Conservation (phyloP, 1,140 invertebrate species). For the Hirudo medicinalis region DNA sequence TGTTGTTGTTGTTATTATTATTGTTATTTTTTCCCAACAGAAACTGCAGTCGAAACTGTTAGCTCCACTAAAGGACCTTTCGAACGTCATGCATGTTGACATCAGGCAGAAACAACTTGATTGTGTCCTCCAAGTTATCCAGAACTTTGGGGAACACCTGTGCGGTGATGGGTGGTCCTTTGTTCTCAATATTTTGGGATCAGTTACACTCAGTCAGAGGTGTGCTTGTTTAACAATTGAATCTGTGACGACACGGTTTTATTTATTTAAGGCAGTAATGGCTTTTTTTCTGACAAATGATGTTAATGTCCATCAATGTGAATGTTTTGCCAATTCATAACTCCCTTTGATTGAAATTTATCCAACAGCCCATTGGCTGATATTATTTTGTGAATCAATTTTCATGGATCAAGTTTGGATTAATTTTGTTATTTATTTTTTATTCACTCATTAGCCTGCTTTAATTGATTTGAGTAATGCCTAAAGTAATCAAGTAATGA, state of each 20-base stretch:
- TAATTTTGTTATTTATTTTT: too few relatives aligned
- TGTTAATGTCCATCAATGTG: too few relatives aligned
- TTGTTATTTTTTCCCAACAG: slow-evolving; percentile 38
- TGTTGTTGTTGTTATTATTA: background rate
- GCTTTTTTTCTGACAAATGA: too few relatives aligned
- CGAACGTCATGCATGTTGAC: slow-evolving; percentile 73
- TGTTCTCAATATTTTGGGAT: slow-evolving; percentile 81
- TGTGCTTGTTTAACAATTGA: slow-evolving; percentile 26
- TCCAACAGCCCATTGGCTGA: too few relatives aligned
- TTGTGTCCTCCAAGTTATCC: slow-evolving; percentile 79
- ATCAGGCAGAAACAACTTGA: slow-evolving; percentile 87
- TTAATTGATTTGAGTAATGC: too few relatives aligned
- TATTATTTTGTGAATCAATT: too few relatives aligned
- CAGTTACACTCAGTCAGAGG: slow-evolving; percentile 81
- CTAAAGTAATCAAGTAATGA: too few relatives aligned
- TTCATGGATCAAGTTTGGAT: too few relatives aligned
- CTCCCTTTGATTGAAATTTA: too few relatives aligned
- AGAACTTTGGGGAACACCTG: slow-evolving; percentile 76
- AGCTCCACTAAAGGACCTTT: slow-evolving; percentile 75
- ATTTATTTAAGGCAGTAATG: too few relatives aligned
- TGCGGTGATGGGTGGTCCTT: slow-evolving; percentile 78
- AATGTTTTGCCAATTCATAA: too few relatives aligned
- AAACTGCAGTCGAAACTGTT: slow-evolving; percentile 71
- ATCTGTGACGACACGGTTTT: background rate
- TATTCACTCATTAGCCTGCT: too few relatives aligned